Conservation (phyloP, 2,113 vertebrate species). For the Xenopus tropicalis region DNA sequence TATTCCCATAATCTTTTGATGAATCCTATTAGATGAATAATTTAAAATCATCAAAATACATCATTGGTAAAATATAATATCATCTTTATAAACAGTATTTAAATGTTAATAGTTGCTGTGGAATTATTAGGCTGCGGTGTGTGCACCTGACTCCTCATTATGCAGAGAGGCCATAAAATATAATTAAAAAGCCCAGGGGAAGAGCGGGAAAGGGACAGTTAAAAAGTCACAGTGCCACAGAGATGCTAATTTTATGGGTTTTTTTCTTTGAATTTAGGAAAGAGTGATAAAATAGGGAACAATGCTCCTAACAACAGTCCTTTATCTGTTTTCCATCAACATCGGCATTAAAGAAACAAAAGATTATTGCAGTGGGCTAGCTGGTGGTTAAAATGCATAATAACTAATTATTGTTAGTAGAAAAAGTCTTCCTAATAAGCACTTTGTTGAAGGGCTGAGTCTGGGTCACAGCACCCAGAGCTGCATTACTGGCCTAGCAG, state of each 20-base stretch:
- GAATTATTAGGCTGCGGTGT: no score
- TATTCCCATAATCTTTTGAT: no score
- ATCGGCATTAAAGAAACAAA: constrained; percentile 9
- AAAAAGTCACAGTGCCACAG: constrained; percentile 7
- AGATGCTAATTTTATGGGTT: constrained; percentile 43
- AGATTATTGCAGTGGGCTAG: constrained; percentile 1
- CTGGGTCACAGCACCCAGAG: background rate
- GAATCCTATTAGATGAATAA: no score
- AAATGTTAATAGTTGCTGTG: no score
- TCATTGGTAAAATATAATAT: no score
- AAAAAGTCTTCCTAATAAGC: background rate
- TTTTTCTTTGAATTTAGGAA: constrained; percentile 3
- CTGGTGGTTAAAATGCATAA: constrained; percentile 15
- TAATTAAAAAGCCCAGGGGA: background rate
- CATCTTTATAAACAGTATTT: no score
- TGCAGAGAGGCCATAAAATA: constrained; percentile 23
- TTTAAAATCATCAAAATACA: no score
- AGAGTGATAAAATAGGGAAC: background rate
- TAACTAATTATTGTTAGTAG: constrained; percentile 11
- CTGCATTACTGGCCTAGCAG: no score
- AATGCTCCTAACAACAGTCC: background rate
- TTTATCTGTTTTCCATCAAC: constrained; percentile 15
- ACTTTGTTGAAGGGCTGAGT: background rate
- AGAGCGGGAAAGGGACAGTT: background rate
- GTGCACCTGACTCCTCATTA: no score